Evolutionary conservation across 2,113 vertebrate species (phyloP).

Genomic region (Equus quagga): DNA sequence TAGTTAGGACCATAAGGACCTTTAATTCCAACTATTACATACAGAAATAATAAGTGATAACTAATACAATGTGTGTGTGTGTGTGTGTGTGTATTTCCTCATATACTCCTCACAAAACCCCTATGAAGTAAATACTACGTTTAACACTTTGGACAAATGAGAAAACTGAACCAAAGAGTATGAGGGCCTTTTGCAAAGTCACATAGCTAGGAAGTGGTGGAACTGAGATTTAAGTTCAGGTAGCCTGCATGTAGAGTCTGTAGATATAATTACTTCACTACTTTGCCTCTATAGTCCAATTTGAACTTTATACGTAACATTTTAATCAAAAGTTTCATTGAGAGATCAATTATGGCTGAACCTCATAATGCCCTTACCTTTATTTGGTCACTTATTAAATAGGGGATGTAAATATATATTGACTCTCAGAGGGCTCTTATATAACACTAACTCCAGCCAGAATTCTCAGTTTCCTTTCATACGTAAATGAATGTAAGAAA

Average conservation of each 20-base stretch:
- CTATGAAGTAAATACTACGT: neutral
- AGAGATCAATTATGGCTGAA: neutral
- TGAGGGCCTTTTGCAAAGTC: neutral
- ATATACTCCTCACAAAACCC: neutral
- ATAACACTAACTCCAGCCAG: neutral
- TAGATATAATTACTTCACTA: neutral
- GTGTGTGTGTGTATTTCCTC: neutral
- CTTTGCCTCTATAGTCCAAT: neutral
- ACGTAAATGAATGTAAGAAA: neutral
- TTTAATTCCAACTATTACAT: neutral
- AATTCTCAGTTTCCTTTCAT: neutral
- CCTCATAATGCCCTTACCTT: neutral
- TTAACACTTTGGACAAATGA: neutral
- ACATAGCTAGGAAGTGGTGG: neutral
- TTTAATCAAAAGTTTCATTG: neutral
- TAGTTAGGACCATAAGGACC: neutral
- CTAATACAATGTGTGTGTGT: too few species aligned
- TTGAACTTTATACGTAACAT: constrained; percentile 1
- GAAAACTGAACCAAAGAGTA: neutral
- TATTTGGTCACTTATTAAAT: neutral
- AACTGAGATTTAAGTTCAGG: neutral
- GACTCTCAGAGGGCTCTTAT: neutral
- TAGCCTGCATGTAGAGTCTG: neutral
- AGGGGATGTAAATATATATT: neutral
- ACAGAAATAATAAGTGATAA: neutral